Conservation (phyloP, 2,888 invertebrate species). For the Drosophila antonietae region DNA sequence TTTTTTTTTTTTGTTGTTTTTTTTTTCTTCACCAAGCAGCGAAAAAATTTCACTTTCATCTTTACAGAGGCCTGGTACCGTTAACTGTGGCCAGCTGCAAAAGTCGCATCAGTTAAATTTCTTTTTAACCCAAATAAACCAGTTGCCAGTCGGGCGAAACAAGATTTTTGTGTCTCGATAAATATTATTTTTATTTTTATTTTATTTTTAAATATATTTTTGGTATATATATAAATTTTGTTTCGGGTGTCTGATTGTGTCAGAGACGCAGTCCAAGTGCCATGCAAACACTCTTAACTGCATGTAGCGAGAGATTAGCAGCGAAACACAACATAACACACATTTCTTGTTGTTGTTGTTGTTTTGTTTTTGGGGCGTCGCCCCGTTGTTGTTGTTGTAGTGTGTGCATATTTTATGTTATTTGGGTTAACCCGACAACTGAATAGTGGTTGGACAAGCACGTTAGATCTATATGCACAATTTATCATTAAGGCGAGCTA, state of each 20-base stretch:
- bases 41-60: slow-evolving; percentile 73
- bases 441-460: slow-evolving; percentile 48
- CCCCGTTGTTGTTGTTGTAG: slow-evolving; percentile 22
- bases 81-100: slow-evolving; percentile 45
- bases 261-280: slow-evolving; percentile 58
- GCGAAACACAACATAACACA: slow-evolving; percentile 13
- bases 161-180: slow-evolving; percentile 48
- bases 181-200: slow-evolving; percentile 28
- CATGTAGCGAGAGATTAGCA: slow-evolving; percentile 46
- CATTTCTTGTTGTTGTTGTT: not conserved
- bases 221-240: slow-evolving; percentile 5
- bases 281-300: slow-evolving; percentile 59
- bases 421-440: slow-evolving; percentile 62
- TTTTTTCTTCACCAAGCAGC: slow-evolving; percentile 39
- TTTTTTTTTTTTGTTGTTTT: not conserved
- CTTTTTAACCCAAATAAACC: slow-evolving; percentile 81
- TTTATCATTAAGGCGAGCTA: slow-evolving; percentile 38
- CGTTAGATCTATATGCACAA: slow-evolving; percentile 52
- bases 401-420: slow-evolving; percentile 40
- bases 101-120: slow-evolving; percentile 68
- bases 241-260: slow-evolving; percentile 48
- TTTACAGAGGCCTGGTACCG: slow-evolving; percentile 65
- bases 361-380: slow-evolving; percentile 38
- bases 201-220: not conserved
- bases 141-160: slow-evolving; percentile 61